A percentile compares a stretch with the other conserved stretches of the same genome.
These are phyloP conservation scores for Eremophila alpestris DNA, from an alignment of 2,797 vertebrate genomes.

Conservation along the genomic window DNA sequence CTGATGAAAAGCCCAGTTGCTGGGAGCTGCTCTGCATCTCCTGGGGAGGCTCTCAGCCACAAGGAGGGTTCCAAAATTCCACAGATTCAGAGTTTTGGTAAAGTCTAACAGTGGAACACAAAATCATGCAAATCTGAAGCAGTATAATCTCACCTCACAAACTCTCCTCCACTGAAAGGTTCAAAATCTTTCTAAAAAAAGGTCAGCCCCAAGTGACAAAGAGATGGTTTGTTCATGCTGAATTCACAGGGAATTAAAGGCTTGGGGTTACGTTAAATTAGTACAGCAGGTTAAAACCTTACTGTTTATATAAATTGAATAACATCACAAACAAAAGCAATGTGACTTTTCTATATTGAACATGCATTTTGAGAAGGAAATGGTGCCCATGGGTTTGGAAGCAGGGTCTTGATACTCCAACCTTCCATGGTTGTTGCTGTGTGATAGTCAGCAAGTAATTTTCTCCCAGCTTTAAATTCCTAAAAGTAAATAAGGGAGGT, in stretches of 20 bases:
- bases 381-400: not conserved
- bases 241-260: not conserved
- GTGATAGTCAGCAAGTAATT: not conserved
- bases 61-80: not conserved
- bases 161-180: not conserved
- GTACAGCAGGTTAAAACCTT: not conserved
- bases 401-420: not conserved
- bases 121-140: not conserved
- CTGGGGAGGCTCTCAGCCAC: constrained; percentile 23
- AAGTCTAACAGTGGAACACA: not conserved
- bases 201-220: not conserved
- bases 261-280: not conserved
- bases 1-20: not conserved
- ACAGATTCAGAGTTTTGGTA: not conserved
- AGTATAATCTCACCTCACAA: not conserved
- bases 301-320: not conserved
- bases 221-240: not conserved
- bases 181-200: not conserved
- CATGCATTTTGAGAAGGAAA: not conserved
- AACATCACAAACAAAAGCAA: not conserved
- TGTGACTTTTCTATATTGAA: not conserved
- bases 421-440: not conserved
- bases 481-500: constrained; percentile 15
- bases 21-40: constrained; percentile 2
- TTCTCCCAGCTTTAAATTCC: constrained; percentile 11